Evolutionary conservation across 2,888 invertebrate genomes (phyloP).

Genomic region (Troides helena): DNA sequence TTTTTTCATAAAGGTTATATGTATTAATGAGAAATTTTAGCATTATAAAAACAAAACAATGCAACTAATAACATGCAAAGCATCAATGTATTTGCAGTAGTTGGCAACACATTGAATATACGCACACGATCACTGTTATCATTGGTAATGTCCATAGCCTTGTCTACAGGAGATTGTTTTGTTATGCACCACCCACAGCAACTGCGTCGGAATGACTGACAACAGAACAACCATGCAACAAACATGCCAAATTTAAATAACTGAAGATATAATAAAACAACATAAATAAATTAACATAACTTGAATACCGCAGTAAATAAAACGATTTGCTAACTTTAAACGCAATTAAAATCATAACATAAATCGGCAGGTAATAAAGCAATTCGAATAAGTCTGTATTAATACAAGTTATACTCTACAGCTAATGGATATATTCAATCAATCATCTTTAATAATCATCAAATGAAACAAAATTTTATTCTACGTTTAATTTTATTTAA

Average conservation of each 20-base stretch:
- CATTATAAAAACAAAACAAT: conserved; percentile 26
- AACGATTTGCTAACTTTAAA: too few relatives aligned
- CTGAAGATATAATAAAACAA: conserved; percentile 23
- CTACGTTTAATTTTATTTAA: too few relatives aligned
- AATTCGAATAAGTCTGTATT: too few relatives aligned
- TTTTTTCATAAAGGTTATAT: background rate
- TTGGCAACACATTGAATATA: conserved; percentile 46
- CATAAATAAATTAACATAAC: background rate
- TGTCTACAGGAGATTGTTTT: conserved; percentile 55
- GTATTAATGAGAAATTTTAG: conserved; percentile 1
- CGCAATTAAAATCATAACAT: too few relatives aligned
- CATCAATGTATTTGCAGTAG: conserved; percentile 31
- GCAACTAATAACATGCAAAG: conserved; percentile 29
- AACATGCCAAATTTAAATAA: conserved; percentile 53
- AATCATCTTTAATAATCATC: too few relatives aligned
- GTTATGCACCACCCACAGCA: conserved; percentile 71
- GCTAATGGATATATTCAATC: too few relatives aligned
- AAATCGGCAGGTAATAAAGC: too few relatives aligned
- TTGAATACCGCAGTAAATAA: too few relatives aligned
- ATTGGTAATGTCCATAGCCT: conserved; percentile 56
- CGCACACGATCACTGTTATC: conserved; percentile 61
- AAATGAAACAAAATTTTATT: too few relatives aligned
- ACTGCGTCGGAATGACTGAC: conserved; percentile 68
- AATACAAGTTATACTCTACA: too few relatives aligned
- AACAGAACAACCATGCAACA: conserved; percentile 72